Conservation (phyloP, 2,888 invertebrate genomes). For the Phyllotreta cruciferae region DNA sequence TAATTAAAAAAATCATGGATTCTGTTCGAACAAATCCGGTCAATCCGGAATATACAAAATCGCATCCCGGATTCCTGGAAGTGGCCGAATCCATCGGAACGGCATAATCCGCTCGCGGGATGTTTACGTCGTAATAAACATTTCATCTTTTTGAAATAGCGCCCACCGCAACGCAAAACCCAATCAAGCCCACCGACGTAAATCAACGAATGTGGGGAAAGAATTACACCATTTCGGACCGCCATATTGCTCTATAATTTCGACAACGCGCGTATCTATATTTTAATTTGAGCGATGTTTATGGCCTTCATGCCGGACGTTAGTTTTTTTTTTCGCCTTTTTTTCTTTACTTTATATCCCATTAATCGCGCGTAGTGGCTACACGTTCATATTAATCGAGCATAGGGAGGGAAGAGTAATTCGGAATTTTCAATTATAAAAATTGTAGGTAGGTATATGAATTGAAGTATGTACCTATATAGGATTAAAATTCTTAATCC, state of each 20-base stretch:
- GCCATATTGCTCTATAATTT: slow-evolving; percentile 20
- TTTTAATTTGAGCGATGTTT: slow-evolving; percentile 26
- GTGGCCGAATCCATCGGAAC: slow-evolving; percentile 19
- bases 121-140: slow-evolving; percentile 40
- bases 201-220: slow-evolving; percentile 41
- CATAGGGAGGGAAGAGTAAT: too few species aligned
- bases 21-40: too few species aligned
- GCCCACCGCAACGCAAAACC: slow-evolving; percentile 42
- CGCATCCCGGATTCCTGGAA: slow-evolving; percentile 30
- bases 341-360: too few species aligned
- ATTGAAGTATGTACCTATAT: too few species aligned
- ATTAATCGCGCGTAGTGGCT: too few species aligned
- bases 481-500: too few species aligned
- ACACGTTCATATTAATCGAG: too few species aligned
- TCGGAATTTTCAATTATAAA: too few species aligned
- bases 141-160: slow-evolving; percentile 45
- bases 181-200: slow-evolving; percentile 41
- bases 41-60: slow-evolving; percentile 18
- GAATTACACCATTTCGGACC: slow-evolving; percentile 35
- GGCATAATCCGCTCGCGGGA: slow-evolving; percentile 35
- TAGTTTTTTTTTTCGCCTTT: background rate
- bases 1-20: too few species aligned
- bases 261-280: slow-evolving; percentile 24
- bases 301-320: background rate
- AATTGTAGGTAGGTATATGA: too few species aligned